Base-by-base conservation (phyloP, 2,888 invertebrate genomes). In the Ochlodes sylvanus region DNA sequence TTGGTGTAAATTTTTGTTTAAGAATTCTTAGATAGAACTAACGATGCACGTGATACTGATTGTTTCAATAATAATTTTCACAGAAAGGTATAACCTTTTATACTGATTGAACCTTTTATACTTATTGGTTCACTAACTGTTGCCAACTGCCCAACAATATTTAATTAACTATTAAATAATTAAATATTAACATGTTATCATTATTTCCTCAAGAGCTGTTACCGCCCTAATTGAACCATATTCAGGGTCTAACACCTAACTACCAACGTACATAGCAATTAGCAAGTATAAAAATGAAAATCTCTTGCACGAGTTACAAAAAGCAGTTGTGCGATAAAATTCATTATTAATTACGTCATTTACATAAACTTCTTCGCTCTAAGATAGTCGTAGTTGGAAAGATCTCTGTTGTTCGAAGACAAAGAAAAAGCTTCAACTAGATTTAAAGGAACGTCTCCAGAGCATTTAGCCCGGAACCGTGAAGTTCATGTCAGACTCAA, bases 361-460 rank as follows among this genome's bases (percentile, higher is more conserved):
- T 69, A 69, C 68, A 72, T 71, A 71, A 72, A 71, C 69, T 67
- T 72, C 70, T 69, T 57, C 69, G 69, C 68, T 68, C 68, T 64
- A 63, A 70, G 71, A 68, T 70, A 70, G 69, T 69, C 67, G 68
- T 70, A 70, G 70, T 69, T 68, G 69, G 69, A 71, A 71, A 70
- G 55, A 56, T 68, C 67, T 73, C 77, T 82, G 82, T 79, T 83
- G 82, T 84, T 80, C 76, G 70, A 70, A 77, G 77, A 80, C 75
- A 76, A 81, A 81, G 80, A 81, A 83, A 85, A 82, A 85, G 83
- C 78, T 83, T 83, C 72, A 79, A 75, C 79, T 80, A 80, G 82
- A 87, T 86, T 88, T 86, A 85, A 88, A 70, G 70, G 69, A 73
- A 71, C 83, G 86, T 88, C 88, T 84, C 87, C 73, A 69, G 86